Base-by-base conservation (phyloP, 2,888 invertebrate species). In the Anthoptus insignis region DNA sequence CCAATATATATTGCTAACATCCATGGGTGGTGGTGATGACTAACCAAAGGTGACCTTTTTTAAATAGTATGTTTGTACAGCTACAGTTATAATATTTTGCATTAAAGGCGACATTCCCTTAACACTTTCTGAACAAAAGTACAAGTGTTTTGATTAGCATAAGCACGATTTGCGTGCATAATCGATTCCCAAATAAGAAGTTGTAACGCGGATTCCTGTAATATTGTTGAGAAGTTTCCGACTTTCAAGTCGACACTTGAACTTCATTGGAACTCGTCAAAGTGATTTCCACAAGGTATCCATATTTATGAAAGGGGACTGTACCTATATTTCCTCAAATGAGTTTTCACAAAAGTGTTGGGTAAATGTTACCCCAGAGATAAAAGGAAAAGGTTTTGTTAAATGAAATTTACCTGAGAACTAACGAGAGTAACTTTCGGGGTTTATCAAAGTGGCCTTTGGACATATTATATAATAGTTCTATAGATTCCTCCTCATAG, bases 91-190 rank as follows among this genome's bases (percentile, higher is more conserved):
- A 32, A 32, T 32, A 32, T 11, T 42, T 45, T 13, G 16, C 21
- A 45, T 27, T 24, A 27, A 49, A 9, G 3, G 5, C 1, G 27
- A 24, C 9, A n/a, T 14, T 49, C 5, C n/a, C 3, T 13, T 13
- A 47, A 47, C 0, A 7, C 13, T 22, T 22, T 8, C 13, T 22
- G 1, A 27, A 45, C 49, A 49, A 49, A 27, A 14, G 14, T 27
- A 47, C 5, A 9, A 14, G 27, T 14, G n/a, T 27, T n/a, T 6
- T 24, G 24, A 42, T 42, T 42, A 29, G 13, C 56, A 57, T 57
- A 57, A 57, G 27, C 19, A 27, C 11, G 22, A 29, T 24, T 37
- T 42, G 56, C 42, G 24, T 42, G 56, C 56, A 57, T 57, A 57
- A 57, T 57, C 42, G 56, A 42, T 27, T 16, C 14, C 29, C 27